Evolutionary conservation across 2,113 vertebrate genomes (phyloP).

Genomic region (Xerus inauris): DNA sequence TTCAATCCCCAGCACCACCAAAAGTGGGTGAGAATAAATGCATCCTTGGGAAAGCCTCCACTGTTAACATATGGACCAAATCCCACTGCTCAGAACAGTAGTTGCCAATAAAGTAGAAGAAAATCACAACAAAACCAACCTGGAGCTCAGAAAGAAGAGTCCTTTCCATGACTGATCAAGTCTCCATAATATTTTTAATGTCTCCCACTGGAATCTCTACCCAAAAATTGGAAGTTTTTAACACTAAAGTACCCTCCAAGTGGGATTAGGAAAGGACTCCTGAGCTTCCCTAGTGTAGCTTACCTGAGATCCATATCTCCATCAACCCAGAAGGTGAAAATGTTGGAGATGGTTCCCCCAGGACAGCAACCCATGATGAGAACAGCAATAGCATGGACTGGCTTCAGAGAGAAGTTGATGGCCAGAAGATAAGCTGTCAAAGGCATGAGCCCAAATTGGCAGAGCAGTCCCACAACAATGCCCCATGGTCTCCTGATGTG

Average conservation of each 20-base stretch:
- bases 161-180: background rate
- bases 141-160: background rate
- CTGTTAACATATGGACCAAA: background rate
- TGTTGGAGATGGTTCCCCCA: constrained; percentile 84
- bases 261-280: background rate
- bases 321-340: constrained; percentile 87
- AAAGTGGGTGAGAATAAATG: background rate
- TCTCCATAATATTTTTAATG: background rate
- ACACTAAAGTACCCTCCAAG: background rate
- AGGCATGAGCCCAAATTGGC: constrained; percentile 88
- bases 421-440: constrained; percentile 82
- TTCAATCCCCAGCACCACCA: background rate
- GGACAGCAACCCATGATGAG: constrained; percentile 86
- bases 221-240: background rate
- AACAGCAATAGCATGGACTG: constrained; percentile 80
- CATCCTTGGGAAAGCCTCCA: background rate
- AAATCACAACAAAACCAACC: background rate
- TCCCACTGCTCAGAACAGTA: background rate
- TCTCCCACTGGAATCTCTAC: background rate
- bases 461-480: constrained; percentile 82
- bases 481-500: constrained; percentile 85
- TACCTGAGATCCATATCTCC: constrained; percentile 90
- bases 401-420: constrained; percentile 75
- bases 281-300: background rate
- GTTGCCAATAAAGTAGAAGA: background rate